These are phyloP conservation scores for Lithophane ornitopus DNA, from an alignment of 2,888 invertebrate genomes.

Conservation along the genomic window DNA sequence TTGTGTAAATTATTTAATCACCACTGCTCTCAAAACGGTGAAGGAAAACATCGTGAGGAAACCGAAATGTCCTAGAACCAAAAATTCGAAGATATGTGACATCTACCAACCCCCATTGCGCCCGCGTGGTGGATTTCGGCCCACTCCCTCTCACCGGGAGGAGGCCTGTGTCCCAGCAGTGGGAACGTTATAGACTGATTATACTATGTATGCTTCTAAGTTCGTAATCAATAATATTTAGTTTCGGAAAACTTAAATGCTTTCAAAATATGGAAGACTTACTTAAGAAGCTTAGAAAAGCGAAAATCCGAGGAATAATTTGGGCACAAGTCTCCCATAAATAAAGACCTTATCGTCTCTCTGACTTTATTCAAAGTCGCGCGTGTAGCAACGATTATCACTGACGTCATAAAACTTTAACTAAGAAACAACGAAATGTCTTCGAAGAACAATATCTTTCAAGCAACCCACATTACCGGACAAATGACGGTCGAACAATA, in stretches of 20 bases:
- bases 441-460: constrained; percentile 49
- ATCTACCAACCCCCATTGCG: too few species aligned
- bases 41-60: too few species aligned
- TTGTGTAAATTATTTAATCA: too few species aligned
- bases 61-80: too few species aligned
- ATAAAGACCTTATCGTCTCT: neutral
- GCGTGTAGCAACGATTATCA: constrained; percentile 23
- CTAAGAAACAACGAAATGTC: constrained; percentile 22
- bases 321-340: neutral
- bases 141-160: too few species aligned
- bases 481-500: constrained; percentile 50
- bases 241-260: neutral
- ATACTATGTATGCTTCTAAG: neutral
- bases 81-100: too few species aligned
- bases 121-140: too few species aligned
- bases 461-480: constrained; percentile 53
- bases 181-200: too few species aligned
- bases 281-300: neutral
- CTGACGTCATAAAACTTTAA: constrained; percentile 45
- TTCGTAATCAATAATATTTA: neutral
- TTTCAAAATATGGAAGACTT: neutral
- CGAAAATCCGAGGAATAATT: neutral
- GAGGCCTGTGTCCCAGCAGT: too few species aligned
- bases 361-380: constrained; percentile 22
- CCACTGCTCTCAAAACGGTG: too few species aligned